These are phyloP conservation scores for Melinopterus prodromus DNA, from an alignment of 2,888 invertebrate genomes.

Conservation along the genomic window DNA sequence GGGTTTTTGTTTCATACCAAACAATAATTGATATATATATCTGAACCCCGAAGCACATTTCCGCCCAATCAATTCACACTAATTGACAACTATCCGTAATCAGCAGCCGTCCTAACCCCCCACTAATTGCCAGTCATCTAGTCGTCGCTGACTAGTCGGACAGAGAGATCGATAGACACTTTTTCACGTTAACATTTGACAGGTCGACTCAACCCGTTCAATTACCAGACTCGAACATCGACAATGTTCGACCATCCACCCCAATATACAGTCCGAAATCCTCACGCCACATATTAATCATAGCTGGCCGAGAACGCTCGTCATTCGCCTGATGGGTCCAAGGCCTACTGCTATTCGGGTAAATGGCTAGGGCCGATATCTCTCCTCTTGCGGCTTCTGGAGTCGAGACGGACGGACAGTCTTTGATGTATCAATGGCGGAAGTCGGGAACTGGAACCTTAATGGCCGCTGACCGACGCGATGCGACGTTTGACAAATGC, in stretches of 20 bases:
- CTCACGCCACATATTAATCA: not conserved
- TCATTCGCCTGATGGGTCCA: not conserved
- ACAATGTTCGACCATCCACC: not conserved
- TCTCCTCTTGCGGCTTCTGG: not conserved
- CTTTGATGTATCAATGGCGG: conserved; percentile 4
- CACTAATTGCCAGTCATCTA: not conserved
- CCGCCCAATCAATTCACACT: not conserved
- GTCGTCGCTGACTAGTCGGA: conserved; percentile 4
- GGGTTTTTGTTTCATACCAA: not conserved
- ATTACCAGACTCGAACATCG: not conserved
- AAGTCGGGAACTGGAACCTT: not conserved
- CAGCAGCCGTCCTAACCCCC: not conserved
- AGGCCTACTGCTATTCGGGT: not conserved
- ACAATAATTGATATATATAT: not conserved
- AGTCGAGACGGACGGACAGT: not conserved
- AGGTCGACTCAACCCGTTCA: not conserved
- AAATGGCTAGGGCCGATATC: not conserved
- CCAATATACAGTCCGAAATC: not conserved
- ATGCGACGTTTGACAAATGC: not conserved
- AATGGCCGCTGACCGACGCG: not conserved
- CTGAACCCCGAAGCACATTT: not conserved
- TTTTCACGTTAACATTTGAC: not conserved
- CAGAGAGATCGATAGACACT: not conserved
- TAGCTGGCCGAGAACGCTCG: not conserved
- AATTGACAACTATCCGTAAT: not conserved